Evolutionary conservation across 2,888 invertebrate species (phyloP).

Genomic region (Conomelus anceps): DNA sequence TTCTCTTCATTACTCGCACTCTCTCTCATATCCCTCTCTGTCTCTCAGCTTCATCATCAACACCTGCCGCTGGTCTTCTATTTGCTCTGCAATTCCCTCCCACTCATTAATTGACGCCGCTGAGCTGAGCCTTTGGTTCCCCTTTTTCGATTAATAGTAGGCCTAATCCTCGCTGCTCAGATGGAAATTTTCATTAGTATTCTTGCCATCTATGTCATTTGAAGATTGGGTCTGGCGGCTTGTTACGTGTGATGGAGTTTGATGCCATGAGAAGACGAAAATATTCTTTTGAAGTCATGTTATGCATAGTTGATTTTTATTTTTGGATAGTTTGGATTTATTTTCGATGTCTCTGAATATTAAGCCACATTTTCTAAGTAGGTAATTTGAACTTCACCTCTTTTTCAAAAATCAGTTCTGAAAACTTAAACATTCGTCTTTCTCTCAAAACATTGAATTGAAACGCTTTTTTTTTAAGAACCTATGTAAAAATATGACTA

Average conservation of each 20-base stretch:
- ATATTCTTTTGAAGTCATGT: too few species aligned
- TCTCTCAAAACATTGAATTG: too few species aligned
- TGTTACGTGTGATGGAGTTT: background rate
- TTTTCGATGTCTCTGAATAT: too few species aligned
- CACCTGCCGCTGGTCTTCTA: background rate
- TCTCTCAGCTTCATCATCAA: background rate
- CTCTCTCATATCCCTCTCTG: conserved; percentile 15
- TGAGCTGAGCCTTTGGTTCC: background rate
- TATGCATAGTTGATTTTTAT: too few species aligned
- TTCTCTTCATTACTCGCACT: conserved; percentile 17
- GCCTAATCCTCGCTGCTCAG: background rate
- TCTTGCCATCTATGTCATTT: background rate
- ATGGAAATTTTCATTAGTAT: background rate
- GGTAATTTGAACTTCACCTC: too few species aligned
- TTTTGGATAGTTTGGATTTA: too few species aligned
- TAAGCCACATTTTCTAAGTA: too few species aligned
- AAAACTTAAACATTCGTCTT: too few species aligned
- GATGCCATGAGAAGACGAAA: background rate
- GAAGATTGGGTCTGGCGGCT: background rate
- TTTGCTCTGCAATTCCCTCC: background rate
- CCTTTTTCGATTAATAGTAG: background rate
- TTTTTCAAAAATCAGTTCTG: too few species aligned
- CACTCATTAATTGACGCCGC: background rate
- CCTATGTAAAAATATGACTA: too few species aligned
- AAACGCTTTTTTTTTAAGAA: too few species aligned